Evolutionary conservation across 1,140 invertebrate species (phyloP).

Genomic region (Zaprionus africanus): DNA sequence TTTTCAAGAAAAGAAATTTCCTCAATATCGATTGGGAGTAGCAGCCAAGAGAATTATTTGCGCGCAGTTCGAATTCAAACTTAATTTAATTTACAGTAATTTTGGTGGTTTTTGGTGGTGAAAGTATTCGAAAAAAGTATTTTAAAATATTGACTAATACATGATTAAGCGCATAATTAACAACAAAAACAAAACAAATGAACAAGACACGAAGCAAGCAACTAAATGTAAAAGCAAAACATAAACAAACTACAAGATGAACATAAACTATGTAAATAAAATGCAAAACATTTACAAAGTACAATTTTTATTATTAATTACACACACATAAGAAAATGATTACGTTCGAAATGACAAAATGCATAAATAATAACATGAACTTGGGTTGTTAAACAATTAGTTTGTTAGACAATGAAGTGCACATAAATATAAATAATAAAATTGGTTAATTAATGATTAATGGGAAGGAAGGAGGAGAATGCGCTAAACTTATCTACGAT

Average conservation of each 20-base stretch:
- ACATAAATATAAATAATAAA: constrained; percentile 38
- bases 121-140: constrained; percentile 55
- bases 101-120: constrained; percentile 77
- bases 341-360: constrained; percentile 48
- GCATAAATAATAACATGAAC: constrained; percentile 45
- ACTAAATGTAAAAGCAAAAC: constrained; percentile 37
- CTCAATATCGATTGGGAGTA: not conserved
- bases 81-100: constrained; percentile 75
- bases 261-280: constrained; percentile 62
- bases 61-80: constrained; percentile 22
- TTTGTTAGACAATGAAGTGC: constrained; percentile 49
- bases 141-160: constrained; percentile 41
- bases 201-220: constrained; percentile 81
- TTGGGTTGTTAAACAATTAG: constrained; percentile 45
- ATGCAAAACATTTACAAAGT: constrained; percentile 65
- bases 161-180: constrained; percentile 46
- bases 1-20: not conserved
- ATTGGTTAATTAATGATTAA: constrained; percentile 31
- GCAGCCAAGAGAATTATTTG: not conserved
- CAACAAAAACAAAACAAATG: constrained; percentile 29
- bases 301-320: constrained; percentile 77
- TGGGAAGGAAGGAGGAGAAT: constrained; percentile 21
- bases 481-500: constrained; percentile 39
- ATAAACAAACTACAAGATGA: constrained; percentile 49
- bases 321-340: constrained; percentile 57